Conservation (phyloP, 2,888 invertebrate species). For the Mythimna ferrago region DNA sequence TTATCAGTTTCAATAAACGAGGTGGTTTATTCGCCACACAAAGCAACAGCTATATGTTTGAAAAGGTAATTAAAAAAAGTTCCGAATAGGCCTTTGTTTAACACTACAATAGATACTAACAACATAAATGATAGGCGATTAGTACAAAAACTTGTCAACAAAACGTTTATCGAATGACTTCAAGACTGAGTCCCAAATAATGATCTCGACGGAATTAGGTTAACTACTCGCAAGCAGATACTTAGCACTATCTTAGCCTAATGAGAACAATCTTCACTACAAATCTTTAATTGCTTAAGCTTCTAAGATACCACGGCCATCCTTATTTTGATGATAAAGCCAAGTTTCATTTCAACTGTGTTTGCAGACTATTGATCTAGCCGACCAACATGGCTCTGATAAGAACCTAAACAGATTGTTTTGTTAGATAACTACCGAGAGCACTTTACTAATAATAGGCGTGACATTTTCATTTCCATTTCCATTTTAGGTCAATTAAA, state of each 20-base stretch:
- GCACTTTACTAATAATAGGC: neutral
- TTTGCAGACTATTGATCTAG: neutral
- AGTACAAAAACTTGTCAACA: slow-evolving; percentile 6
- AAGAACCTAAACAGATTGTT: neutral
- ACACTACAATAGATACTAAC: slow-evolving; percentile 8
- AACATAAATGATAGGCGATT: slow-evolving; percentile 15
- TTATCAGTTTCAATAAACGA: slow-evolving; percentile 26
- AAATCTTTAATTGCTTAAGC: slow-evolving; percentile 18
- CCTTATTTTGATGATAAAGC: neutral
- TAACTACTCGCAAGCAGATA: slow-evolving; percentile 28
- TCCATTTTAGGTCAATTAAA: neutral
- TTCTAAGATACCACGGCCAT: neutral
- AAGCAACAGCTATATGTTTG: slow-evolving; percentile 21
- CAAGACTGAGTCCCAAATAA: slow-evolving; percentile 11
- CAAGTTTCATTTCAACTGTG: neutral
- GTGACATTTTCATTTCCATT: neutral
- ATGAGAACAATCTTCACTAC: slow-evolving; percentile 23
- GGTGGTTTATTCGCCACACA: slow-evolving; percentile 8
- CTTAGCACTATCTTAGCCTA: slow-evolving; percentile 16
- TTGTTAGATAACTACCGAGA: neutral
- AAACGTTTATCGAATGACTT: slow-evolving; percentile 2
- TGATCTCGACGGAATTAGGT: slow-evolving; percentile 32
- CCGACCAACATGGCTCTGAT: neutral
- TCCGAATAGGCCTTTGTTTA: slow-evolving; percentile 20
- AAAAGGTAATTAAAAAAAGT: slow-evolving; percentile 29